A percentile compares a stretch with the other conserved stretches of the same genome.
Conservation (phyloP, 2,888 invertebrate species). For the Siphlonurus alternatus region DNA sequence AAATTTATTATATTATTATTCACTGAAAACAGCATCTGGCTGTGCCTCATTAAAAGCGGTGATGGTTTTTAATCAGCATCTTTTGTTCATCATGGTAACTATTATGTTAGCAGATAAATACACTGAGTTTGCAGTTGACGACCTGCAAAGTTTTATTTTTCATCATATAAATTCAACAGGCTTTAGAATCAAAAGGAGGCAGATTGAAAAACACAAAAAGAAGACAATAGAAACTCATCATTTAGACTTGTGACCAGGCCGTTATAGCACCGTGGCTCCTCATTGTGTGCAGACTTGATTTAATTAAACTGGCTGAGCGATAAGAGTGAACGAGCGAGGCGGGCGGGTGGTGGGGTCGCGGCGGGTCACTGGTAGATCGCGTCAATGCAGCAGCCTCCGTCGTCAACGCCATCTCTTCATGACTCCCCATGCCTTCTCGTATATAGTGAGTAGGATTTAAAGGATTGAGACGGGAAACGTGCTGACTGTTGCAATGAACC, state of each 20-base stretch:
- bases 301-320: neutral
- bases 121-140: neutral
- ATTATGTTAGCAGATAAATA: neutral
- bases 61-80: neutral
- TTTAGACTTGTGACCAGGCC: neutral
- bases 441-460: neutral
- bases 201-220: neutral
- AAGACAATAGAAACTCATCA: neutral
- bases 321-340: neutral
- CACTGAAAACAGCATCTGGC: neutral
- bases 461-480: neutral
- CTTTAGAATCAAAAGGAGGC: neutral
- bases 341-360: no score
- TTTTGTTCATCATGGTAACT: neutral
- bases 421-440: no score
- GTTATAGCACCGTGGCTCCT: neutral
- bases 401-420: no score
- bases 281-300: neutral
- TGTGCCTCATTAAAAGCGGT: neutral
- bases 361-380: no score
- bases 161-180: neutral
- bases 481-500: neutral
- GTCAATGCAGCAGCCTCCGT: no score
- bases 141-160: neutral
- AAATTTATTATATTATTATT: no score